These are phyloP conservation scores for Heliconius erato DNA, from an alignment of 2,888 invertebrate species.

Conservation along the genomic window DNA sequence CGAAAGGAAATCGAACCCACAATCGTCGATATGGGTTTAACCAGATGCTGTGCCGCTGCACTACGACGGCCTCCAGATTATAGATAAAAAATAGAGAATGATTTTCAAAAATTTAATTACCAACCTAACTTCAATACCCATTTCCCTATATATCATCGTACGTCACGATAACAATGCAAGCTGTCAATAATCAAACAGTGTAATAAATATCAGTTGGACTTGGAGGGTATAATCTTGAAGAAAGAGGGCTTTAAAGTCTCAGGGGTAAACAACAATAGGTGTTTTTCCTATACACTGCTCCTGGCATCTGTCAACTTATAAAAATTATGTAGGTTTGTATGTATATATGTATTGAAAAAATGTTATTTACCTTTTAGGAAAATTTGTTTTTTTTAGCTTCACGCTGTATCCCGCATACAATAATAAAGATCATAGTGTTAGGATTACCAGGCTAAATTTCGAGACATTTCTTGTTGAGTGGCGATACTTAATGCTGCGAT, in stretches of 20 bases:
- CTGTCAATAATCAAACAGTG: constrained; percentile 63
- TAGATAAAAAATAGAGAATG: neutral
- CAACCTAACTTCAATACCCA: constrained; percentile 17
- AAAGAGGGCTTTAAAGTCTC: constrained; percentile 64
- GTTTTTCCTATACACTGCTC: constrained; percentile 65
- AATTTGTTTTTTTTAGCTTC: neutral
- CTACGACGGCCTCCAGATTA: neutral
- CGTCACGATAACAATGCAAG: constrained; percentile 54
- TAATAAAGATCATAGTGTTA: no score
- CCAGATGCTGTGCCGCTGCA: neutral
- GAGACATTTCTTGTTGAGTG: neutral
- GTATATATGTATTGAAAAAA: neutral
- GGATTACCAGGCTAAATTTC: neutral
- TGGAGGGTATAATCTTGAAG: constrained; percentile 64
- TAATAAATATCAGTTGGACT: constrained; percentile 64
- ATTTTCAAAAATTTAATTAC: constrained; percentile 23
- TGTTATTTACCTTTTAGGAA: neutral
- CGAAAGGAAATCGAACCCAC: neutral
- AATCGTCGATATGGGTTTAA: neutral
- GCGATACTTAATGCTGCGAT: neutral
- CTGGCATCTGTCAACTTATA: constrained; percentile 37
- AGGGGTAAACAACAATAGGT: constrained; percentile 62
- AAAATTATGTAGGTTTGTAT: constrained; percentile 8
- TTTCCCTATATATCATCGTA: constrained; percentile 49
- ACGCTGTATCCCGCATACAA: neutral